These are phyloP conservation scores for Tachina lurida DNA, from an alignment of 2,888 invertebrate species.

Conservation along the genomic window DNA sequence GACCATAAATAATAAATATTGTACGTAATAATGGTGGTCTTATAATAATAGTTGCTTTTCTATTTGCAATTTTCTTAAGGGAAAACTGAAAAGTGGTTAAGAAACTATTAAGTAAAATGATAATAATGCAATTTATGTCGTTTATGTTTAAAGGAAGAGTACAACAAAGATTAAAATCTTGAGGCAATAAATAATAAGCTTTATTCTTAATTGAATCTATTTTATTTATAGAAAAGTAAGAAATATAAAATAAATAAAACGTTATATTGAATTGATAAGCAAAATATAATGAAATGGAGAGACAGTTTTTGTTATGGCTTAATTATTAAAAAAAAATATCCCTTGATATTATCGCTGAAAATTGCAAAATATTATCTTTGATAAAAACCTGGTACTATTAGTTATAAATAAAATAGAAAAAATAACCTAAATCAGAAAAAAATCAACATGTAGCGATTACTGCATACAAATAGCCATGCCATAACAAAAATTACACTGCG, in stretches of 20 bases:
- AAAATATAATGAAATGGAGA: too few species aligned
- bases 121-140: constrained; percentile 36
- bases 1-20: constrained; percentile 50
- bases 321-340: too few species aligned
- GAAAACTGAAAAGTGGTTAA: constrained; percentile 20
- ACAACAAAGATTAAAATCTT: constrained; percentile 20
- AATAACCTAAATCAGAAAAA: too few species aligned
- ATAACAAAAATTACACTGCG: too few species aligned
- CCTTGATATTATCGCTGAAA: too few species aligned
- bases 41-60: constrained; percentile 15
- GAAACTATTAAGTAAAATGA: constrained; percentile 7
- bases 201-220: constrained; percentile 39
- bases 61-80: neutral
- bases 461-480: too few species aligned
- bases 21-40: constrained; percentile 31
- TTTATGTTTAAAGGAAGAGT: neutral
- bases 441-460: too few species aligned
- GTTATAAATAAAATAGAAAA: too few species aligned
- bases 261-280: neutral
- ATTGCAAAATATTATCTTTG: too few species aligned
- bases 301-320: too few species aligned
- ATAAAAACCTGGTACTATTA: too few species aligned
- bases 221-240: neutral
- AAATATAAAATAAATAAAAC: neutral
- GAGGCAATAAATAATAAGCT: constrained; percentile 37